Evolutionary conservation across 2,888 invertebrate genomes (phyloP), one percentile per base, ranked within the genome.

Genomic region (Glaucopsyche alexis): DNA sequence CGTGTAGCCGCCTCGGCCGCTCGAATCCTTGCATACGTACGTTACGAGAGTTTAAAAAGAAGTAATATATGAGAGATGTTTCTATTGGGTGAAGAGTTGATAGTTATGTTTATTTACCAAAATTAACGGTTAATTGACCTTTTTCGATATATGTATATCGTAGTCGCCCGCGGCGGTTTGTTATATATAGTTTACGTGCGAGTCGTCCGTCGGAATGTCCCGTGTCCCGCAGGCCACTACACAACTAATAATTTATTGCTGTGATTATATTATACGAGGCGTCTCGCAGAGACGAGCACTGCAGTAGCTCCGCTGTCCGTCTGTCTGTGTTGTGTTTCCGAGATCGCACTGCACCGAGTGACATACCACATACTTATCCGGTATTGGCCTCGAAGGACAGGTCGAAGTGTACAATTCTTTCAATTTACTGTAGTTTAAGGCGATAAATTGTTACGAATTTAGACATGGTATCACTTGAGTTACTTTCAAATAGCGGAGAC

Each of bases 191-290:
- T 90, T 86, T 87, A 88, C 88, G 84, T 87, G 83, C 82, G 86
- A 85, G 29, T 87, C 60, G 14, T 86, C 88, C 86, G 85, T 86
- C 84, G 83, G 60, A 60, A 60, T 88, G 87, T 87, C 86, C 85
- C 82, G 86, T 81, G 86, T 88, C 87, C 86, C 81, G 84, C 83
- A 84, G 85, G 83, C 85, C 84, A 80, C 82, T 78, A 85, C 79
- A 84, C 82, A 81, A 85, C 80, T 82, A 87, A 87, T 91, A 88
- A 90, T 91, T 91, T 89, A 89, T 87, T 88, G 88, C 90, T 91
- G 91, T 92, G 90, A 92, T 92, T 91, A 91, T 88, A 89, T 88
- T 87, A 89, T 89, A 87, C 86, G 85, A 85, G 85, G 83, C 85
- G 82, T 84, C 84, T 85, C 84, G 81, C 87, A 87, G 85, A 84